Evolutionary conservation across 2,113 vertebrate genomes (phyloP).

Genomic region (Perccottus glenii): DNA sequence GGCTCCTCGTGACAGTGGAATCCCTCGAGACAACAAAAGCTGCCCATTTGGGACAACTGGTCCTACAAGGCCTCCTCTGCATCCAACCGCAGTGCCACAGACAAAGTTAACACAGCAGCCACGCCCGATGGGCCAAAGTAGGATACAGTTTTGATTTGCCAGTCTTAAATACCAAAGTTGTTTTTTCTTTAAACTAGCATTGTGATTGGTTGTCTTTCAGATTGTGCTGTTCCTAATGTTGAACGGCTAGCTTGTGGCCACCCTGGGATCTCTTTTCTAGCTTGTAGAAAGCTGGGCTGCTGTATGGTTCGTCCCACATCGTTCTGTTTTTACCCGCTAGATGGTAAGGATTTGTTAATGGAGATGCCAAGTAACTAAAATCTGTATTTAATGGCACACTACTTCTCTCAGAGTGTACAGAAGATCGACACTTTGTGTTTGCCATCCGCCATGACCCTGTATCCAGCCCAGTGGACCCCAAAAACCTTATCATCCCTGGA

Average conservation of each 20-base stretch:
- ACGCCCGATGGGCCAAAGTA: too few relatives aligned
- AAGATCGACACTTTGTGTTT: constrained; percentile 73
- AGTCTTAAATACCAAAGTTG: background rate
- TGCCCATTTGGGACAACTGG: background rate
- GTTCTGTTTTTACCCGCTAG: constrained; percentile 72
- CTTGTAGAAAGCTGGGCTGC: constrained; percentile 65
- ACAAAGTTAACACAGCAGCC: too few relatives aligned
- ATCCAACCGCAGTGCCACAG: too few relatives aligned
- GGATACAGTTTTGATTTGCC: too few relatives aligned
- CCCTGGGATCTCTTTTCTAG: background rate
- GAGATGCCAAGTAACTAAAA: too few relatives aligned
- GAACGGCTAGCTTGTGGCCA: constrained; percentile 58
- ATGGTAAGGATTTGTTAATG: constrained; percentile 57
- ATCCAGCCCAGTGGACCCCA: constrained; percentile 49
- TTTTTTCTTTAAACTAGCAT: background rate
- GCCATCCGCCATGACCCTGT: constrained; percentile 44
- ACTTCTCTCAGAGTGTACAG: constrained; percentile 66
- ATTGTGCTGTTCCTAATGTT: constrained; percentile 44
- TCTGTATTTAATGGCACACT: background rate
- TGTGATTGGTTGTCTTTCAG: constrained; percentile 34
- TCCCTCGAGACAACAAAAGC: background rate
- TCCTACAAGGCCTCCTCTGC: background rate
- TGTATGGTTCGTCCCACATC: constrained; percentile 39
- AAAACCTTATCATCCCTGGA: constrained; percentile 49
- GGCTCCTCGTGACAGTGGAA: background rate